A percentile compares a stretch with the other conserved stretches of the same genome.
Conservation (phyloP, 2,113 vertebrate species). For the Irena cyanogastra region DNA sequence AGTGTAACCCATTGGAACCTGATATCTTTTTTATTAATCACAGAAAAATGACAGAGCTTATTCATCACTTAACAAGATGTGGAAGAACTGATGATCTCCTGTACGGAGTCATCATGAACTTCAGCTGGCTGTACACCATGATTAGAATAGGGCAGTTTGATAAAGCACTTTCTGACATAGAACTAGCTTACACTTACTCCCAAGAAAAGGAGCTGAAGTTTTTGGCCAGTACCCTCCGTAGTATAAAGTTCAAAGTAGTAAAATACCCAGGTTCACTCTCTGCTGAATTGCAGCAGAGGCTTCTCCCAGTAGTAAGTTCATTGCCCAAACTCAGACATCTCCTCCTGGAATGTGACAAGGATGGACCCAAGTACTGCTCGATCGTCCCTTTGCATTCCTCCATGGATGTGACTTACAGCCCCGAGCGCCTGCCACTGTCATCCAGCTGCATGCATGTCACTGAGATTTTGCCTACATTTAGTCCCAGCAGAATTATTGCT, state of each 20-base stretch:
- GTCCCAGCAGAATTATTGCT: constrained; percentile 88
- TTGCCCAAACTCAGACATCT: constrained; percentile 95
- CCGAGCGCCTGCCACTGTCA: constrained; percentile 89
- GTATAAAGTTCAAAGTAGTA: constrained; percentile 88
- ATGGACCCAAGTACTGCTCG: constrained; percentile 97
- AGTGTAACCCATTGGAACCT: constrained; percentile 94
- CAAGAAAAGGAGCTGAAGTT: constrained; percentile 98
- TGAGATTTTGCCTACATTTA: constrained; percentile 91
- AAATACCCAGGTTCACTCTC: constrained; percentile 92
- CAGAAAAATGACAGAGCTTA: constrained; percentile 95
- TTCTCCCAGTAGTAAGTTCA: constrained; percentile 93
- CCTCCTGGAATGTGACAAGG: constrained; percentile 96
- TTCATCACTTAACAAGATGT: constrained; percentile 89
- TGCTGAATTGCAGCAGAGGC: constrained; percentile 92
- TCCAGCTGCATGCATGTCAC: constrained; percentile 94
- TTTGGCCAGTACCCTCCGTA: constrained; percentile 87
- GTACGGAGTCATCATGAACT: constrained; percentile 96
- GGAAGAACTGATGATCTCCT: constrained; percentile 93
- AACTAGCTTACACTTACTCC: constrained; percentile 88
- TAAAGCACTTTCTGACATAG: constrained; percentile 90
- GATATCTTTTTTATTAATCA: constrained; percentile 99
- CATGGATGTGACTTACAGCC: constrained; percentile 96
- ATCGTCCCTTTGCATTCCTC: constrained; percentile 97
- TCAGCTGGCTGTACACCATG: constrained; percentile 99
- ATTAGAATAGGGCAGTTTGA: constrained; percentile 97